These are phyloP conservation scores for Galeruca laticollis DNA, from an alignment of 2,888 invertebrate genomes.

Conservation along the genomic window DNA sequence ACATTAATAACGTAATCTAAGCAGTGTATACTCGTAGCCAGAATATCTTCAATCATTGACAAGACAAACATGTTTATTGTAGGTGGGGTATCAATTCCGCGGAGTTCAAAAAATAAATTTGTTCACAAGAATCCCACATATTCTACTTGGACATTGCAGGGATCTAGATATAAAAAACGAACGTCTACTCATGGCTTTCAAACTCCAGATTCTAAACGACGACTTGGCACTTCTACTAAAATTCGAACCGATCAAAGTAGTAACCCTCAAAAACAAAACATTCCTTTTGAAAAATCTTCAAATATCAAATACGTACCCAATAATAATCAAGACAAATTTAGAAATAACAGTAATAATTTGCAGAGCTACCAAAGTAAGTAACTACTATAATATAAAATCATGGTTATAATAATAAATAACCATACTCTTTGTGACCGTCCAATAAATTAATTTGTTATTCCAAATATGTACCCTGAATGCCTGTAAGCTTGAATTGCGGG, in stretches of 20 bases:
- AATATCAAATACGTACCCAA: background rate
- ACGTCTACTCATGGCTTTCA: constrained; percentile 8
- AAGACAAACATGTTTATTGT: background rate
- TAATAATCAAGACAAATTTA: background rate
- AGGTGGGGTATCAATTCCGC: background rate
- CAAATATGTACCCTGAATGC: too few relatives aligned
- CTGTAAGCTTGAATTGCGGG: too few relatives aligned
- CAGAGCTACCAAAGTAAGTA: constrained; percentile 6
- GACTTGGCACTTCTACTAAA: background rate
- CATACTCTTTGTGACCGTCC: too few relatives aligned
- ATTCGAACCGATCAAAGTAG: background rate
- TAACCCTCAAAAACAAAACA: background rate
- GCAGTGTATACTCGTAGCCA: too few relatives aligned
- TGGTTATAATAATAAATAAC: too few relatives aligned
- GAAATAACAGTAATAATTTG: constrained; percentile 3
- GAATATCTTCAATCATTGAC: too few relatives aligned
- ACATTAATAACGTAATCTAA: too few relatives aligned
- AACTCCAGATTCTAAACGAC: background rate
- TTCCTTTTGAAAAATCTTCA: background rate
- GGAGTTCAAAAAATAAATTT: background rate
- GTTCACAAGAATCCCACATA: background rate
- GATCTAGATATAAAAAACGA: constrained; percentile 9
- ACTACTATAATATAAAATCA: background rate
- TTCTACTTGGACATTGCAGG: background rate
- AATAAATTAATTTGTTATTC: too few relatives aligned